Conservation (phyloP, 1,140 invertebrate genomes). For the Pectinophora gossypiella region DNA sequence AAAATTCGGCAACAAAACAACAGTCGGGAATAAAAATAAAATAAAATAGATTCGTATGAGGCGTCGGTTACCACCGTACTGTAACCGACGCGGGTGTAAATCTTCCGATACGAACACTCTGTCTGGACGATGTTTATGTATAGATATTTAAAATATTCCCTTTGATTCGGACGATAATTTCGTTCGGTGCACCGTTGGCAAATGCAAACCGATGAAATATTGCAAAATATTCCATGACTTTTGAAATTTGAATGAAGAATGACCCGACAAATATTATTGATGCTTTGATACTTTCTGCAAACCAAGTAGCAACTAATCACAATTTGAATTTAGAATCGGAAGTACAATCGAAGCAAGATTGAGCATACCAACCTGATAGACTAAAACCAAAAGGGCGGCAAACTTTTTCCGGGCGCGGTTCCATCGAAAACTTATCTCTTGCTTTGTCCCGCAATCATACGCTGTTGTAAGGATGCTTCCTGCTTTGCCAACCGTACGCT, state of each 20-base stretch:
- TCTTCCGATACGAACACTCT: slow-evolving; percentile 49
- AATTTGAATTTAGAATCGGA: too few relatives aligned
- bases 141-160: slow-evolving; percentile 72
- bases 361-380: slow-evolving; percentile 23
- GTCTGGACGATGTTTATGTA: slow-evolving; percentile 63
- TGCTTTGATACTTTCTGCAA: too few relatives aligned
- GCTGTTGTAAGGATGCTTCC: slow-evolving; percentile 64
- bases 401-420: slow-evolving; percentile 53
- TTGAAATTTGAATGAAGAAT: too few relatives aligned
- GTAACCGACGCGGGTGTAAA: slow-evolving; percentile 29
- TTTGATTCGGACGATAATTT: slow-evolving; percentile 72
- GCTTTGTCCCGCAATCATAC: slow-evolving; percentile 62
- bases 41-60: slow-evolving; percentile 2
- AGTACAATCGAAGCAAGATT: slow-evolving; percentile 15
- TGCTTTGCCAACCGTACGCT: slow-evolving; percentile 54
- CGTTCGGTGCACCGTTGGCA: slow-evolving; percentile 24
- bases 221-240: too few relatives aligned
- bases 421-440: slow-evolving; percentile 37
- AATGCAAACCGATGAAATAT: too few relatives aligned
- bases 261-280: too few relatives aligned
- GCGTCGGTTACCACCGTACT: neutral
- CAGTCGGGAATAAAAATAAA: neutral
- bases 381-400: slow-evolving; percentile 21
- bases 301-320: too few relatives aligned
- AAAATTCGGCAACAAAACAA: neutral